Evolutionary conservation across 2,113 vertebrate species (phyloP).

Genomic region (Myrmecobius fasciatus): DNA sequence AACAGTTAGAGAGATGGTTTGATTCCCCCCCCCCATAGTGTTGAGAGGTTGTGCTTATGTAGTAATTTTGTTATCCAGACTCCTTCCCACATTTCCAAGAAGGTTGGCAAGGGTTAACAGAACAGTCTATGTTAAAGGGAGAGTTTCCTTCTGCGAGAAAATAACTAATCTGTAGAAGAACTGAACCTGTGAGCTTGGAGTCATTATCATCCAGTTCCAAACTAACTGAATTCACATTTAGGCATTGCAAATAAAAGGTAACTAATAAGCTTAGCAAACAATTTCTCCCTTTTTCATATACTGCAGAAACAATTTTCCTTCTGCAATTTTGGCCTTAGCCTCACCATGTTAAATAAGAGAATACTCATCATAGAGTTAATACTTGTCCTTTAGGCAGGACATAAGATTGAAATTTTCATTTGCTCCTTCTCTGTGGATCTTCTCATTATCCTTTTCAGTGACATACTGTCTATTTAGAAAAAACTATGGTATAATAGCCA

Average conservation of each 20-base stretch:
- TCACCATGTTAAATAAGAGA: neutral
- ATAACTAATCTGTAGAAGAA: neutral
- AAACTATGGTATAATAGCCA: neutral
- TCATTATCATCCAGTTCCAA: neutral
- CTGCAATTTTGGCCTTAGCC: rapidly evolving
- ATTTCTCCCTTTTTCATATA: neutral
- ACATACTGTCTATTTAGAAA: slow-evolving; percentile 15
- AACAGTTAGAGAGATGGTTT: neutral
- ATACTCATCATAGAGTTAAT: neutral
- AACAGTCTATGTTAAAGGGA: neutral
- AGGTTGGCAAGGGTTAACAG: neutral
- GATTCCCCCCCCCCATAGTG: neutral
- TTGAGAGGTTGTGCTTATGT: neutral
- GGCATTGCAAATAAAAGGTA: neutral
- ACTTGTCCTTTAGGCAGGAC: neutral
- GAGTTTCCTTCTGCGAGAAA: neutral
- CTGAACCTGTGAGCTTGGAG: neutral
- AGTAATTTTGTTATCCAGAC: rapidly evolving
- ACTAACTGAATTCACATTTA: neutral
- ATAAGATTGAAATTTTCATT: neutral
- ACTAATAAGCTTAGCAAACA: neutral
- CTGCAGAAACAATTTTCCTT: neutral
- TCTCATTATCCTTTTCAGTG: slow-evolving; percentile 38
- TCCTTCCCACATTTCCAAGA: neutral
- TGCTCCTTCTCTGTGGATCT: slow-evolving; percentile 17